Conservation (phyloP, 2,113 vertebrate species). For the Semicossyphus pulcher region DNA sequence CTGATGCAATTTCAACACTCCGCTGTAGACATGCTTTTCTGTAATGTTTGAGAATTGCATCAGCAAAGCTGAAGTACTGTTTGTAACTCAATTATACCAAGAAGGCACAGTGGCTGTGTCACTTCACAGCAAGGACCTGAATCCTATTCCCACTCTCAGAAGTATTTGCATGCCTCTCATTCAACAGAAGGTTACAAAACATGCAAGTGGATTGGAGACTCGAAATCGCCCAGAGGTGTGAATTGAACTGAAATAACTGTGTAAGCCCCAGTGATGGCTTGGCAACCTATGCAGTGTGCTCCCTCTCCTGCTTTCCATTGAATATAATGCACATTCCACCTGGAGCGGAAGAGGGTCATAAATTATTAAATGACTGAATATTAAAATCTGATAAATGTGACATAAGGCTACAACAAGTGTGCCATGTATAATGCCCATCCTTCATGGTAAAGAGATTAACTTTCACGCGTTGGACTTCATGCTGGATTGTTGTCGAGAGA, state of each 20-base stretch:
- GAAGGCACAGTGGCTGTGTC: conserved; percentile 17
- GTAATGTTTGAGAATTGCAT: conserved; percentile 27
- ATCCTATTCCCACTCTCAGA: background rate
- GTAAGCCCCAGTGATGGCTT: background rate
- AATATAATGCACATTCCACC: background rate
- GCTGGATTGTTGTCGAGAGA: too few species aligned
- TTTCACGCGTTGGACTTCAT: background rate
- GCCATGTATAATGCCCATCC: background rate
- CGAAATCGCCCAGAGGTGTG: background rate
- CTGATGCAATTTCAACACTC: conserved; percentile 10
- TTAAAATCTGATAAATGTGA: background rate
- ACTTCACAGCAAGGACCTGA: conserved; percentile 14
- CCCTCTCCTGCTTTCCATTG: background rate
- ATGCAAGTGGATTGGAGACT: conserved; percentile 4
- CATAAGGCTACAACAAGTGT: background rate
- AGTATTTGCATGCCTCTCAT: conserved; percentile 17
- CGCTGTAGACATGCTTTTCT: conserved; percentile 8
- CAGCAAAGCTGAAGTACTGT: conserved; percentile 25
- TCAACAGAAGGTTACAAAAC: conserved; percentile 5
- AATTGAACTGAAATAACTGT: background rate
- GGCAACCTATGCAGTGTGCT: background rate
- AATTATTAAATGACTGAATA: background rate
- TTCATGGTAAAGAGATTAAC: background rate
- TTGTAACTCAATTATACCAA: conserved; percentile 27
- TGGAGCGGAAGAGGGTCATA: background rate